Evolutionary conservation across 2,888 invertebrate genomes (phyloP).

Genomic region (Cerastis leucographa): DNA sequence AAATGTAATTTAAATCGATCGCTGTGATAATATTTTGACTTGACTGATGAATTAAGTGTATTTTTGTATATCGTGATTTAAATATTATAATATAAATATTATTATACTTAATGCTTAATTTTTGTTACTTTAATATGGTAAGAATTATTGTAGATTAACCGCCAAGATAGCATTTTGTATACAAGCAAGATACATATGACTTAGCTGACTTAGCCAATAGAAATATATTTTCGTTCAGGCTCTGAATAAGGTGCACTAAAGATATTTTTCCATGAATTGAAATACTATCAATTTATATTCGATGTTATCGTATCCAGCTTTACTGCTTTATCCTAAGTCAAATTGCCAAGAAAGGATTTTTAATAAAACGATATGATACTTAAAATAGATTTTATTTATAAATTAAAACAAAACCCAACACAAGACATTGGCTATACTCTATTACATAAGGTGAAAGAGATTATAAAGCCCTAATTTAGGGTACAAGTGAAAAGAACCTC

Average conservation of each 20-base stretch:
- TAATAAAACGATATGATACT: conserved; percentile 69
- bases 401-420: conserved; percentile 90
- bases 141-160: not conserved
- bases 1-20: conserved; percentile 57
- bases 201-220: not conserved
- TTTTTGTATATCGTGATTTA: conserved; percentile 77
- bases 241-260: not conserved
- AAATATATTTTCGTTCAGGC: not conserved
- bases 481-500: conserved; percentile 89
- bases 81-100: conserved; percentile 56
- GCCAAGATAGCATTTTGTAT: not conserved
- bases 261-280: not conserved
- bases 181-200: conserved; percentile 3
- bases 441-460: conserved; percentile 85
- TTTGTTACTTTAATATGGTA: conserved; percentile 57
- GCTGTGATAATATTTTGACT: conserved; percentile 85
- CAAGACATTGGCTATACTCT: conserved; percentile 87
- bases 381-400: conserved; percentile 89
- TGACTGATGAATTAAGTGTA: conserved; percentile 81
- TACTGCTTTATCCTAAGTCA: conserved; percentile 4
- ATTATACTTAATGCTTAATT: conserved; percentile 44
- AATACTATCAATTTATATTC: conserved; percentile 12
- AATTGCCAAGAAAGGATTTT: not conserved
- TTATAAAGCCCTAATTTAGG: conserved; percentile 90
- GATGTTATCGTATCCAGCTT: not conserved